Evolutionary conservation across 1,140 invertebrate genomes (phyloP).

Genomic region (Hyles vespertilio): DNA sequence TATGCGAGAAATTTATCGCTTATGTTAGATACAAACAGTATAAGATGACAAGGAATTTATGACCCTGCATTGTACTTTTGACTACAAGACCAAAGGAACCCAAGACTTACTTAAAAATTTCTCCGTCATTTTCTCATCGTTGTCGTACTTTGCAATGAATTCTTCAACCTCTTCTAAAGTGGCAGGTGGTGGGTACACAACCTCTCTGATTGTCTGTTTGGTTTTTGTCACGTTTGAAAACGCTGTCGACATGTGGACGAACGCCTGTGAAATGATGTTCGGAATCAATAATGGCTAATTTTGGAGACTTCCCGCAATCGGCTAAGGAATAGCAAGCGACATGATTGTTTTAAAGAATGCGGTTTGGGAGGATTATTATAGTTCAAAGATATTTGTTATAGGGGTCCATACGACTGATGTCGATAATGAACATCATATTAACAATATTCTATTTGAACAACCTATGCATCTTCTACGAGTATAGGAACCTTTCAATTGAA

Average conservation of each 20-base stretch:
- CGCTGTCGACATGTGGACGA: conserved; percentile 4
- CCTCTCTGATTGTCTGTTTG: neutral
- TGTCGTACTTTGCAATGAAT: neutral
- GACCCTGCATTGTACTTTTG: neutral
- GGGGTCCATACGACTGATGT: too few relatives aligned
- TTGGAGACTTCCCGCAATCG: too few relatives aligned
- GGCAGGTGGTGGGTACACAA: conserved; percentile 4
- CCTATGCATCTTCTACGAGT: too few relatives aligned
- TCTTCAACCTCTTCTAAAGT: neutral
- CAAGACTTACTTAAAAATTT: conserved; percentile 2
- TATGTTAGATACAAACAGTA: too few relatives aligned
- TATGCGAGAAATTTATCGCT: neutral
- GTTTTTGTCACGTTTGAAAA: neutral
- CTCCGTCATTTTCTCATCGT: neutral
- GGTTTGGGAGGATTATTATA: too few relatives aligned
- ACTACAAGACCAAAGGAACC: neutral
- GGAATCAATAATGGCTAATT: too few relatives aligned
- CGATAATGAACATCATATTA: too few relatives aligned
- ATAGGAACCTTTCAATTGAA: neutral
- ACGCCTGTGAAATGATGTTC: neutral
- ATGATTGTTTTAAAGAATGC: too few relatives aligned
- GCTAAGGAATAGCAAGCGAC: too few relatives aligned
- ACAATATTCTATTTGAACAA: too few relatives aligned
- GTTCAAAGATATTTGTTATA: too few relatives aligned
- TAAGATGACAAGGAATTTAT: too few relatives aligned